phyloP scores from a whole-genome alignment of 1,140 invertebrate genomes.

The Phthorimaea operculella region DNA sequence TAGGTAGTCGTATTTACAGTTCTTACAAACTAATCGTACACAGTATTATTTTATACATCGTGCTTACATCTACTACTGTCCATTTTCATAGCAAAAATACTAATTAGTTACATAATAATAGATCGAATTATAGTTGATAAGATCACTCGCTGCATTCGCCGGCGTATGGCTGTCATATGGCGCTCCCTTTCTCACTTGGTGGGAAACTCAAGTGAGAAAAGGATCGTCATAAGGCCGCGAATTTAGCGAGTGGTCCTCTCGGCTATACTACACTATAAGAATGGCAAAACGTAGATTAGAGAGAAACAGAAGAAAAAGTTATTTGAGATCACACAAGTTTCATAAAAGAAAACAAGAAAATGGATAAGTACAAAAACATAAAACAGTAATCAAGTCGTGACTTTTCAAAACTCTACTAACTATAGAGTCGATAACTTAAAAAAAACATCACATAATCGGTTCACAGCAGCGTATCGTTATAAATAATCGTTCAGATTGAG shows the following conservation, averaged over 20 bases:
- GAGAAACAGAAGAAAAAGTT: slow-evolving; percentile 9
- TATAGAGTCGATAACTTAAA: slow-evolving; percentile 21
- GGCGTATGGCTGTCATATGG: too few relatives aligned
- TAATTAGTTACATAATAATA: neutral
- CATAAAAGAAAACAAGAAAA: slow-evolving; percentile 18
- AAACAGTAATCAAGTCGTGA: too few relatives aligned
- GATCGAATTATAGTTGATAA: too few relatives aligned
- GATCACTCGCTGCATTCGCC: too few relatives aligned
- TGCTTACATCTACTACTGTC: slow-evolving; percentile 57
- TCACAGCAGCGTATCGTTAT: slow-evolving; percentile 26
- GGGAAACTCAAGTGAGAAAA: too few relatives aligned
- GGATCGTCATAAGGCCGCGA: too few relatives aligned
- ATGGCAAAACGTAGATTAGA: neutral
- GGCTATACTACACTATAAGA: too few relatives aligned
- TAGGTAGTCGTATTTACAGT: slow-evolving; percentile 62
- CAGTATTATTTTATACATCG: slow-evolving; percentile 49
- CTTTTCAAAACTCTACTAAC: too few relatives aligned
- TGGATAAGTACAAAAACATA: slow-evolving; percentile 2
- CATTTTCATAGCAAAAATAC: slow-evolving; percentile 27
- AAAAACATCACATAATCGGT: slow-evolving; percentile 32
- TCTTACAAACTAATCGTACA: slow-evolving; percentile 41
- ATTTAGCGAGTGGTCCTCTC: too few relatives aligned
- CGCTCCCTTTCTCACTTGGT: too few relatives aligned
- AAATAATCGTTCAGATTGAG: neutral
- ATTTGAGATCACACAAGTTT: slow-evolving; percentile 24